Percentiles rank a stretch among this genome's conserved stretches.
Evolutionary conservation across 2,113 vertebrate genomes (phyloP).

Genomic region (Ibidorhyncha struthersii): DNA sequence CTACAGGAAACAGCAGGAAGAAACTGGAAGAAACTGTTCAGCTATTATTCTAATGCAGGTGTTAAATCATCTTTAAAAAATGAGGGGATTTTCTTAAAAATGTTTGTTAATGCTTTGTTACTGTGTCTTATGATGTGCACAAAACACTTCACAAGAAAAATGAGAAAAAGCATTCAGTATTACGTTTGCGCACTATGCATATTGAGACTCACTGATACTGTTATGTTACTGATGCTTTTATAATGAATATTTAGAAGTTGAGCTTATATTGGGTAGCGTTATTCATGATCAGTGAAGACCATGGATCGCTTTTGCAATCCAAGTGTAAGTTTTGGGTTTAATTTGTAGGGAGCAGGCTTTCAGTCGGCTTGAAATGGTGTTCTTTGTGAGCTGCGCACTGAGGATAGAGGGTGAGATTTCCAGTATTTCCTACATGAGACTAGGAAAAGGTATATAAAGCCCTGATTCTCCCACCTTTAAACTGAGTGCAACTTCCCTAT

Average conservation of each 20-base stretch:
- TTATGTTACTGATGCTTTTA: rapidly evolving
- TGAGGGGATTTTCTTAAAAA: neutral
- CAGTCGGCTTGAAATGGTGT: neutral
- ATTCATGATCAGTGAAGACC: neutral
- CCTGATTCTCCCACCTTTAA: neutral
- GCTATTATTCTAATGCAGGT: neutral
- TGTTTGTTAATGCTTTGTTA: neutral
- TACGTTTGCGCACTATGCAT: neutral
- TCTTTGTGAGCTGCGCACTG: neutral
- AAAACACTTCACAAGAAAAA: neutral
- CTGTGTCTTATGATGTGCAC: neutral
- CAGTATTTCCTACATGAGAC: neutral
- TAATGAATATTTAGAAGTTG: neutral
- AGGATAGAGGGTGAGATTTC: neutral
- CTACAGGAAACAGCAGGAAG: neutral
- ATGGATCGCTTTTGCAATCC: neutral
- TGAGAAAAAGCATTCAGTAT: neutral
- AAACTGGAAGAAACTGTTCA: neutral
- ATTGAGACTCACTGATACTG: neutral
- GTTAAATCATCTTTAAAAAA: neutral
- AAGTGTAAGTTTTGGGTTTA: neutral
- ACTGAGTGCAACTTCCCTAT: neutral
- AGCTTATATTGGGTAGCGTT: neutral
- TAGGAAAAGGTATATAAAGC: neutral
- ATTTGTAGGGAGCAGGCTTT: neutral